Evolutionary conservation across 2,113 vertebrate species (phyloP).

Genomic region (Benitochromis conjunctus): DNA sequence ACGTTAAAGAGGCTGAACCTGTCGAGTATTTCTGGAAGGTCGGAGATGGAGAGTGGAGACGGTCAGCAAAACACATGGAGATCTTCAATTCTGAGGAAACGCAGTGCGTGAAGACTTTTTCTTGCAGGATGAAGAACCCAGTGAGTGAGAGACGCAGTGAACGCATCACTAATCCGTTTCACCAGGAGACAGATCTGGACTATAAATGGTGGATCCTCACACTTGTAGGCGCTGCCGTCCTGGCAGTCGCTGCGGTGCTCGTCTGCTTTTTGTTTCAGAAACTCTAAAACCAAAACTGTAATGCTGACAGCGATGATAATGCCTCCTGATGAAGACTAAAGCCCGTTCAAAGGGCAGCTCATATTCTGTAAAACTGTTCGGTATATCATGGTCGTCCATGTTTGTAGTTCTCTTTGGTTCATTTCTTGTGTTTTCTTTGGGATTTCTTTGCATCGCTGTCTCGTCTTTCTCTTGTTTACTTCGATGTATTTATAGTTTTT

Average conservation of each 20-base stretch:
- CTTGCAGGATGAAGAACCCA: constrained; percentile 13
- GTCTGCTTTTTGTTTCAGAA: not conserved
- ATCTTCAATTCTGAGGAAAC: rapidly evolving
- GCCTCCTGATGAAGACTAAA: not conserved
- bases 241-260: rapidly evolving
- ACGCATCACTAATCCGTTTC: not conserved
- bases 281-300: not conserved
- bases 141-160: not conserved
- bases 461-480: no score
- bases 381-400: not conserved
- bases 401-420: not conserved
- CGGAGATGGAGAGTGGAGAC: rapidly evolving
- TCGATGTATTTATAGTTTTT: not conserved
- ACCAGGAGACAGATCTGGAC: not conserved
- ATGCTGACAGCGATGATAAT: not conserved
- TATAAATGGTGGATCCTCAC: not conserved
- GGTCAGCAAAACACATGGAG: rapidly evolving
- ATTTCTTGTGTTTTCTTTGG: not conserved
- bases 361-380: not conserved
- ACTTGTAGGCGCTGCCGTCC: not conserved
- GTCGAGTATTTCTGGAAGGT: constrained; percentile 9
- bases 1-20: rapidly evolving
- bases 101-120: rapidly evolving
- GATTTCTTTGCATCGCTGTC: not conserved
- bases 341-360: not conserved